phyloP scores from a whole-genome alignment of 2,888 invertebrate genomes.

The Escarpia spicata region DNA sequence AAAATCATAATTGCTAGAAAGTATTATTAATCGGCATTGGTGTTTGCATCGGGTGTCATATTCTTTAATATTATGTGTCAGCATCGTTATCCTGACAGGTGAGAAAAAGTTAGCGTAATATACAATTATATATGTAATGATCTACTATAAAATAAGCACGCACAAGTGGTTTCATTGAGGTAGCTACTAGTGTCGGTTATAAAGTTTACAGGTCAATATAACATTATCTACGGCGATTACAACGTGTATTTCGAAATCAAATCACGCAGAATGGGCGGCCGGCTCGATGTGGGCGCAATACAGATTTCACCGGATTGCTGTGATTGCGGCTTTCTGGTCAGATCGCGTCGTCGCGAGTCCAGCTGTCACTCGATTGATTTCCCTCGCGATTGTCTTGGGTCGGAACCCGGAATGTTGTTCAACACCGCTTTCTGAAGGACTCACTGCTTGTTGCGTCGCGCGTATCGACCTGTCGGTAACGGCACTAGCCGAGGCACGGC shows the following conservation, averaged over 20 bases:
- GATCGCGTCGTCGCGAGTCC: background rate
- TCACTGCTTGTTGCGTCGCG: background rate
- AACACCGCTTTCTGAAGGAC: background rate
- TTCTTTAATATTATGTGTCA: too few species aligned
- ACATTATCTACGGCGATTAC: background rate
- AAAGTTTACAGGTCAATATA: too few species aligned
- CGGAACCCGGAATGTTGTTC: background rate
- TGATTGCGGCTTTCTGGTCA: background rate
- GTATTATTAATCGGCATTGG: too few species aligned
- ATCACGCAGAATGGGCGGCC: background rate
- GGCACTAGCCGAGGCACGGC: background rate
- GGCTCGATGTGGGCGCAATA: background rate
- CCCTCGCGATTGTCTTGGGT: background rate
- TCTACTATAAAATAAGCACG: too few species aligned
- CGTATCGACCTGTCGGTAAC: background rate
- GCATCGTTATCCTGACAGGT: too few species aligned
- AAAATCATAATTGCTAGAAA: too few species aligned
- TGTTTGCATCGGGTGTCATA: too few species aligned
- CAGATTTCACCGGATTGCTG: background rate
- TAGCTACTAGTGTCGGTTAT: too few species aligned
- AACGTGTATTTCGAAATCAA: background rate
- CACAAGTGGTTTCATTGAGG: too few species aligned
- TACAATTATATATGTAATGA: too few species aligned
- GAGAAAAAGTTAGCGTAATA: too few species aligned
- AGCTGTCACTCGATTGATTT: background rate